Base-by-base conservation (phyloP, 2,113 vertebrate species). In the Pitta sordida region DNA sequence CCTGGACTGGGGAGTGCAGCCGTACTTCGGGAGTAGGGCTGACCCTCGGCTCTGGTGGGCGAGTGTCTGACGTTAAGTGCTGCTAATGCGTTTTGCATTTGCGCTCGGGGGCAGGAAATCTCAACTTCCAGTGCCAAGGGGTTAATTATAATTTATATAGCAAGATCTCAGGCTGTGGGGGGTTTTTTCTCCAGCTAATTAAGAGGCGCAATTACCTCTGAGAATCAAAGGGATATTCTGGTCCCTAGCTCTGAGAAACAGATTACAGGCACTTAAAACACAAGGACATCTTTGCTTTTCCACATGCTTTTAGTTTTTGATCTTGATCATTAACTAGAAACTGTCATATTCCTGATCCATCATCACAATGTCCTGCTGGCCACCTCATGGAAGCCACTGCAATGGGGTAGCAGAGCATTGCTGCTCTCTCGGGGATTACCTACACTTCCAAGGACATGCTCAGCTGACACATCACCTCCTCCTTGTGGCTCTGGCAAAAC, bases 121-220 rank as follows among this genome's bases (percentile, higher is more conserved):
- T 86, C 95, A 91, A 84, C 86, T 96, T 96, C 93, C 97, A 95
- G 78, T 92, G 93, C 93, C 93, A 94, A 95, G 94, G 84, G 93
- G 92, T 96, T 96, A 96, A 95, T 96, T 96, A 94, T 91, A 87
- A 97, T 95, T 95, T 96, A 95, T 96, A 94, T 46, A 88, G 93
- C 94, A 94, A 90, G 65, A 94, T 91, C 93, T 88, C 63, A 80
- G 90, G 65, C 89, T 76, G 65, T 3, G 36, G 41, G 20, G 2
- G 15, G 23, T 73, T 67, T 56, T 76, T 77, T 87, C 78, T 93
- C 67, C 75, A 75, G 74, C 89, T 96, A 93, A 97, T 95, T 97
- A 96, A 95, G 86, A 92, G 60, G 84, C 77, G 87, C 83, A 89
- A 95, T 95, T 93, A 95, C 94, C 94, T 92, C 44, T 67, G 78